Evolutionary conservation across 1,140 invertebrate species (phyloP), one percentile per base, ranked within the genome.

Genomic region (Ceratina japonica): DNA sequence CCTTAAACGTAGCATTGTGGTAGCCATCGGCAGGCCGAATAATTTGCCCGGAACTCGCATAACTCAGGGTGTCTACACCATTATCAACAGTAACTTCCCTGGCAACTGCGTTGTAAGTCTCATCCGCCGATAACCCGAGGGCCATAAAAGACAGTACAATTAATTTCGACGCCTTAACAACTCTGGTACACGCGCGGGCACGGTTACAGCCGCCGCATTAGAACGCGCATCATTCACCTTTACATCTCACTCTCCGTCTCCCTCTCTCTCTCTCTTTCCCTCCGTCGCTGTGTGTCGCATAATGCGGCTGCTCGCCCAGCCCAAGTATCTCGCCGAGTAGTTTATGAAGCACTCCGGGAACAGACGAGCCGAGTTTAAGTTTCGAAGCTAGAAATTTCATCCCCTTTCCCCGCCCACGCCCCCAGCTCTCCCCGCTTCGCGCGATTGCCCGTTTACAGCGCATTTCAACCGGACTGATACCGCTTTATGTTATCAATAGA

Each of bases 101-200:
- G 16, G 22, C 18, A n/a, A 56, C 22, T 56, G 66, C 66, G 12
- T 12, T n/a, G 27, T 44, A 62, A 62, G 59, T 70, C 52, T 12
- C 22, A 31, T 52, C 7, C 49, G 44, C 27, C n/a, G 52, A 44
- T 59, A 56, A 61, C 51, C 8, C 13, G 15, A 16, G 0, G 24
- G 31, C 20, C 49, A 16, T 44, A 62, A 63, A 70, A 71, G 56
- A 71, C 8, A 59, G 22, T 20, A 71, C 44, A 49, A 44, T 71
- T 63, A 77, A 77, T 71, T 71, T 63, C 22, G 13, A 65, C 76
- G 61, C 18, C 52, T 79, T 65, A 74, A 72, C 37, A 73, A 79
- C 59, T 74, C 27, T 10, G 15, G 62, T 54, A 62, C 44, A 51
- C n/a, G 24, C 37, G 37, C 37, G 37, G 37, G 37, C 37, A 44